Base-by-base conservation (phyloP, 2,888 invertebrate species). In the Hypsopygia costalis region DNA sequence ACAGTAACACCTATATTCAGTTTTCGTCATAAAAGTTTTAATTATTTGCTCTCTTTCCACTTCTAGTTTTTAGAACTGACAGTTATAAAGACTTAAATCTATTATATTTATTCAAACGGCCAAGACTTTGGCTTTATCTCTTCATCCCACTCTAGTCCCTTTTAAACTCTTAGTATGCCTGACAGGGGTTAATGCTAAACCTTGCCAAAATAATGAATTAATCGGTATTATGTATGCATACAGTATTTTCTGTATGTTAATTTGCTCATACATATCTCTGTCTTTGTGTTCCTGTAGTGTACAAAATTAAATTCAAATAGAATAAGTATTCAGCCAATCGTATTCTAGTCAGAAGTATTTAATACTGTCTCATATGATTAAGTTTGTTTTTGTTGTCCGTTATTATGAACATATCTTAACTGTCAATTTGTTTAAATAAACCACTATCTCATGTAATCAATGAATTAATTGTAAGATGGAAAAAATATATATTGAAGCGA, bases 331-430 rank as follows among this genome's bases (percentile, higher is more conserved):
- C 48, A 51, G 58, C 64, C 58, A 65, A 63, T 57, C 49, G 55
- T 61, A 47, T 62, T 78, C 79, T 79, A 79, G 79, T 79, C 79
- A 73, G 41, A 61, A 55, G 58, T 75, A 67, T 68, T 68, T 62
- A 57, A 55, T 58, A 56, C 51, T 46, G 44, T 54, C 51, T 55
- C 52, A 49, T 43, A 41, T 34, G 41, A 32, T 47, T 59, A 55
- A 54, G 51, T 42, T 48, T 40, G 21, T 46, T 46, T 45, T 30
- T 6, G 10, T 41, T 21, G 5, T 9, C 30, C 7, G 29, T 11
- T 29, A 16, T 16, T 33, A 12, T 8, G 11, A 4, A 37, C 37
- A 42, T 42, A 42, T 42, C 37, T 38, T 27, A 32, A 16, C 11
- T 37, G 36, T 34, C 41, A 36, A 36, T 41, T 38, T 22, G 28